Base-by-base conservation (phyloP, 2,113 vertebrate genomes). In the Nyctibius bracteatus region DNA sequence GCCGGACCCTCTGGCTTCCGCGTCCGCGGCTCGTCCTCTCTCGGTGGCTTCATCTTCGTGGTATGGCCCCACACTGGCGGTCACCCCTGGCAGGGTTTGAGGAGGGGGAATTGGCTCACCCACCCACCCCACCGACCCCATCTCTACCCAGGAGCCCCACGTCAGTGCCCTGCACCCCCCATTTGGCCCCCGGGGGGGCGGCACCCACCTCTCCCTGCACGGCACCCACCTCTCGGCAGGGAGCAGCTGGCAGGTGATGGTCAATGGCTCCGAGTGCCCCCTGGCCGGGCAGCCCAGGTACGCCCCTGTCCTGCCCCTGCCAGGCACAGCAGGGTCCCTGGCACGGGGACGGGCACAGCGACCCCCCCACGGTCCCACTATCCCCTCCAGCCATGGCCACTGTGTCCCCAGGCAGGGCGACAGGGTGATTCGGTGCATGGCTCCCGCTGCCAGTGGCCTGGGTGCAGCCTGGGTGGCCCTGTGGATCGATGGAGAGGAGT, bases 111-210 rank as follows among this genome's bases (percentile, higher is more conserved):
- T 37, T 59, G 43, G 23, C 27, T 84, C 25, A 7, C 39, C 24
- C 47, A 19, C 31, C 37, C 14, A 9, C 19, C 18, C 16, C 62
- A 37, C 54, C 4, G 1, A 72, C 24, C 19, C 57, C 3, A 0
- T 92, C 31, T 96, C 90, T 93, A 14, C 94, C 15, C 95, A 99
- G 99, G 98, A 98, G 51, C 99, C 99, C 18, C 95, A 79, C 66
- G 86, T 99, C 96, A 98, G 96, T 28, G 85, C 97, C 35, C 97
- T 99, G 61, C 97, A 98, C 27, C 99, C 99, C 6, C 96, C 96
- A 8, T 99, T 99, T 15, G 99, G 99, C 6, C 99, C 99, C 12
- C 97, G 21, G 33, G 95, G 98, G 8, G 99, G 99, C 63, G 99
- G 99, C 35, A 99, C 99, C 21, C 94, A 94, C 43, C 97, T 99